phyloP scores from a whole-genome alignment of 2,113 vertebrate species.

The Taxidea taxus region DNA sequence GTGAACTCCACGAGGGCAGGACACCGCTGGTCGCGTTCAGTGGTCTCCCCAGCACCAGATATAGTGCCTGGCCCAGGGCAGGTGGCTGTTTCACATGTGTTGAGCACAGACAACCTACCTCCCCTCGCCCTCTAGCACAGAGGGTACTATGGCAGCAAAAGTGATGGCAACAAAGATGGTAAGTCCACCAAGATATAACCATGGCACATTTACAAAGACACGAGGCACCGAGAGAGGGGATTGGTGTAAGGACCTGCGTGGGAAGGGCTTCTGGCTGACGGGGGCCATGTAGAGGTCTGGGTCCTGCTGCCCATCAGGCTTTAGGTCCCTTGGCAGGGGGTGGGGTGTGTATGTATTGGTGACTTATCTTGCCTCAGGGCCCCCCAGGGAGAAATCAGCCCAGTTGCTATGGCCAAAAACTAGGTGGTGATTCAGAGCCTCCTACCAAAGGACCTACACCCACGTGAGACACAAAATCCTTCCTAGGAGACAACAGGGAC shows the following conservation, averaged over 20 bases:
- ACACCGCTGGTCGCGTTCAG: not conserved
- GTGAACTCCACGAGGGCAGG: not conserved
- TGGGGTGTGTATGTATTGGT: not conserved
- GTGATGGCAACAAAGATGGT: conserved; percentile 13
- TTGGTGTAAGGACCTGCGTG: too few species aligned
- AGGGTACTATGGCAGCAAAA: not conserved
- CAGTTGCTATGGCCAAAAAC: not conserved
- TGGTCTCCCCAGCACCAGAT: too few species aligned
- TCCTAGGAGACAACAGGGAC: not conserved
- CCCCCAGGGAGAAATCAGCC: not conserved
- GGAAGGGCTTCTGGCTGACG: not conserved
- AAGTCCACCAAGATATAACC: not conserved
- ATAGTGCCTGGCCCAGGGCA: not conserved
- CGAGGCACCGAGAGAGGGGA: not conserved
- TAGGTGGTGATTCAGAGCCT: not conserved
- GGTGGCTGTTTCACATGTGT: not conserved
- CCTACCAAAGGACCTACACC: not conserved
- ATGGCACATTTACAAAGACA: not conserved
- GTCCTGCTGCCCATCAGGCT: not conserved
- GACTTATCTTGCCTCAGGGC: not conserved
- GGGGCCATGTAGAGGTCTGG: not conserved
- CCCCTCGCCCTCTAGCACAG: not conserved
- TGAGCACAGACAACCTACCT: not conserved
- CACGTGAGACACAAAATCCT: not conserved
- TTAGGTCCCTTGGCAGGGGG: not conserved